Conservation (phyloP, 2,888 invertebrate genomes). For the Lycia hirtaria region DNA sequence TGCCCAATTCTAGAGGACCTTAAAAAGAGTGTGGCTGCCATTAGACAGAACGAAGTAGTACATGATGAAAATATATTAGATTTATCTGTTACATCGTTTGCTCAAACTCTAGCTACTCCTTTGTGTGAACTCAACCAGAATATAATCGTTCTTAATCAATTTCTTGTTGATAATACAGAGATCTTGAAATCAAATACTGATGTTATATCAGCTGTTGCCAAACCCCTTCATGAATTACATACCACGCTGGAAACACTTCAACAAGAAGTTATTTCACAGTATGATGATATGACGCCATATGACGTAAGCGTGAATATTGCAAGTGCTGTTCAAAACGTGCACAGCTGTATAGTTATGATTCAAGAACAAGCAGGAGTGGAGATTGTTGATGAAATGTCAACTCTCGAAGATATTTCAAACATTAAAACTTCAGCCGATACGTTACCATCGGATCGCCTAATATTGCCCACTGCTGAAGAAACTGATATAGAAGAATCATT, state of each 20-base stretch:
- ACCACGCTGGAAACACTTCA: slow-evolving; percentile 75
- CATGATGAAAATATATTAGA: slow-evolving; percentile 60
- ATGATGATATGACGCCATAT: slow-evolving; percentile 59
- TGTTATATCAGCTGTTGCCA: slow-evolving; percentile 70
- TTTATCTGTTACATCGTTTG: slow-evolving; percentile 72
- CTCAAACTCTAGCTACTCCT: slow-evolving; percentile 66
- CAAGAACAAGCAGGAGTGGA: slow-evolving; percentile 80
- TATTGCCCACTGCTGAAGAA: slow-evolving; percentile 63
- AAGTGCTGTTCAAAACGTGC: slow-evolving; percentile 68
- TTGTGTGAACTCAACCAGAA: slow-evolving; percentile 69
- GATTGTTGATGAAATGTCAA: slow-evolving; percentile 81
- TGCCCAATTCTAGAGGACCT: slow-evolving; percentile 70
- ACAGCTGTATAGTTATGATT: slow-evolving; percentile 77
- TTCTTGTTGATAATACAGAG: slow-evolving; percentile 66
- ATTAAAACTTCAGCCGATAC: slow-evolving; percentile 84
- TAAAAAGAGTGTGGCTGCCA: slow-evolving; percentile 64
- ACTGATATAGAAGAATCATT: slow-evolving; percentile 51
- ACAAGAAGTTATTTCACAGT: slow-evolving; percentile 76
- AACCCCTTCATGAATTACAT: slow-evolving; percentile 75
- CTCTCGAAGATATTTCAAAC: slow-evolving; percentile 85
- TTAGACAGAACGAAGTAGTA: slow-evolving; percentile 50
- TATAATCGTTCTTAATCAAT: slow-evolving; percentile 64
- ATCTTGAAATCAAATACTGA: slow-evolving; percentile 58
- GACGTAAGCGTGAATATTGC: slow-evolving; percentile 65
- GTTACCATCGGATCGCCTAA: slow-evolving; percentile 65